Evolutionary conservation across 1,140 invertebrate species (phyloP).

Genomic region (Zaprionus taronus): DNA sequence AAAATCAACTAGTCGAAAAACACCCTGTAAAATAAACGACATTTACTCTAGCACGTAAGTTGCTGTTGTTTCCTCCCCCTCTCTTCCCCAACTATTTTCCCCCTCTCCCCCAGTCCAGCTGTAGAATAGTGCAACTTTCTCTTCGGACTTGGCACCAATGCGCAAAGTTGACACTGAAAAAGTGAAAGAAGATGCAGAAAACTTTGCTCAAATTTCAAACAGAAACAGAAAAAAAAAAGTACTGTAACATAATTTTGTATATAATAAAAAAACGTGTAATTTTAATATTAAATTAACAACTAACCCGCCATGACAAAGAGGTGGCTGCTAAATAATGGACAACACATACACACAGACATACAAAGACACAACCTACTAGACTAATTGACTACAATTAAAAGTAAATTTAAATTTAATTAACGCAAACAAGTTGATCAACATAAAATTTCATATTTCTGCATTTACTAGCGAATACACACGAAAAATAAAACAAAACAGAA

Average conservation of each 20-base stretch:
- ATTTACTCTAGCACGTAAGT: conserved; percentile 72
- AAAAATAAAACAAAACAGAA: conserved; percentile 9
- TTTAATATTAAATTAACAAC: conserved; percentile 51
- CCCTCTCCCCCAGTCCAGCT: background rate
- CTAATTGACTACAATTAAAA: conserved; percentile 73
- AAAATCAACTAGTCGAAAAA: conserved; percentile 16
- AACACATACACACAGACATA: conserved; percentile 21
- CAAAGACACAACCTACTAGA: conserved; percentile 64
- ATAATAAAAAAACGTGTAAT: conserved; percentile 70
- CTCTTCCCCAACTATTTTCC: no score
- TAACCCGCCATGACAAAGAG: background rate
- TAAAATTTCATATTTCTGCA: conserved; percentile 80
- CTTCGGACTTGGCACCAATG: conserved; percentile 7
- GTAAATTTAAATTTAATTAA: conserved; percentile 57
- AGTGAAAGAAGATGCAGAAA: conserved; percentile 18
- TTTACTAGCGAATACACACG: conserved; percentile 76
- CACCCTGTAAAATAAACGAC: conserved; percentile 67
- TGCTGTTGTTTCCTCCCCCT: conserved; percentile 3
- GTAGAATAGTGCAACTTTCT: background rate
- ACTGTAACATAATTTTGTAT: conserved; percentile 81
- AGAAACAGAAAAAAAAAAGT: conserved; percentile 14
- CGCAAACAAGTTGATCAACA: conserved; percentile 61
- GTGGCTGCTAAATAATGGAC: conserved; percentile 28
- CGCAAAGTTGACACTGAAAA: conserved; percentile 31
- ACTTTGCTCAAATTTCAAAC: conserved; percentile 73